Conservation (phyloP, 2,113 vertebrate genomes). For the Bufo bufo region DNA sequence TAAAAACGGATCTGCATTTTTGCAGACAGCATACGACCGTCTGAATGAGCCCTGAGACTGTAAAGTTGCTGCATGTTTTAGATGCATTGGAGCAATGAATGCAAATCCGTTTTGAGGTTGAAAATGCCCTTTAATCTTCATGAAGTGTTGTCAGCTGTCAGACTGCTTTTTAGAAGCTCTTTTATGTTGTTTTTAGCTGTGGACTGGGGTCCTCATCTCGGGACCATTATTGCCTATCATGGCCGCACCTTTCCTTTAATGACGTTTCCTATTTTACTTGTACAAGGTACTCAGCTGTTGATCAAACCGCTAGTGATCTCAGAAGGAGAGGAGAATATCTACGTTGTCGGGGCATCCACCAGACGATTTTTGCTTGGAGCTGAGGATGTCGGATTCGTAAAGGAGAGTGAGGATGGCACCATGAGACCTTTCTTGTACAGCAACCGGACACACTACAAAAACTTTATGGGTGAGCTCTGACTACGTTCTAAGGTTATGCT, state of each 20-base stretch:
- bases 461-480: slow-evolving; percentile 79
- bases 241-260: neutral
- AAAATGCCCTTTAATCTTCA: neutral
- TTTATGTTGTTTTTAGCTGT: neutral
- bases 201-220: neutral
- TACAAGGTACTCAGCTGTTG: slow-evolving; percentile 84
- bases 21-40: too few relatives aligned
- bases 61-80: too few relatives aligned
- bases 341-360: slow-evolving; percentile 83
- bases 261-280: neutral
- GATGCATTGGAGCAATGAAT: neutral
- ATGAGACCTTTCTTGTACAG: slow-evolving; percentile 88
- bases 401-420: slow-evolving; percentile 86
- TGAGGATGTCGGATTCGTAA: slow-evolving; percentile 88
- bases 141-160: neutral
- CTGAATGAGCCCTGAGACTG: too few relatives aligned
- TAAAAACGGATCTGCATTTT: too few relatives aligned
- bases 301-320: slow-evolving; percentile 77
- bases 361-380: slow-evolving; percentile 85
- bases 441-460: slow-evolving; percentile 84
- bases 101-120: neutral
- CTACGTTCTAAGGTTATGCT: neutral
- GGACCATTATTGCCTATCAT: neutral
- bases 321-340: slow-evolving; percentile 75
- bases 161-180: neutral